A percentile compares a stretch with the other conserved stretches of the same genome.
Evolutionary conservation across 2,888 invertebrate species (phyloP).

Genomic region (Pollenia angustigena): DNA sequence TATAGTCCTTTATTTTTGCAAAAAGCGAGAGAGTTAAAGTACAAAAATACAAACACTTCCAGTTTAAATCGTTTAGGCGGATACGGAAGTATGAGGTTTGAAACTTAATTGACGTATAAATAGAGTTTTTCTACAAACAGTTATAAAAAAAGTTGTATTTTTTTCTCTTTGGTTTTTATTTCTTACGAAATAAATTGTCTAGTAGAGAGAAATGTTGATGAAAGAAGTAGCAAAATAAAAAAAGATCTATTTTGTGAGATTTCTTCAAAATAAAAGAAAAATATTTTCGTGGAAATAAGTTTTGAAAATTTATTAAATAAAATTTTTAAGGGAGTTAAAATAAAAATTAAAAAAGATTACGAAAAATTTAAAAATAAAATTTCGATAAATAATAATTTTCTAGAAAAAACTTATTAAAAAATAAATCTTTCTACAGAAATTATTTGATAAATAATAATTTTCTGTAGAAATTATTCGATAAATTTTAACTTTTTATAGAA

Average conservation of each 20-base stretch:
- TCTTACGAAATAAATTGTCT: constrained; percentile 37
- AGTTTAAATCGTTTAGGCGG: constrained; percentile 66
- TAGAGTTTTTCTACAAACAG: constrained; percentile 77
- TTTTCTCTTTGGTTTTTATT: background rate
- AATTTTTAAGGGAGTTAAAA: too few species aligned
- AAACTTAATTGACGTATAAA: constrained; percentile 82
- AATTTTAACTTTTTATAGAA: too few species aligned
- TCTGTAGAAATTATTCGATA: too few species aligned
- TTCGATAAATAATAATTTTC: too few species aligned
- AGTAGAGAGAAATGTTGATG: constrained; percentile 53
- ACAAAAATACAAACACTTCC: background rate
- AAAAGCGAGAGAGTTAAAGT: background rate
- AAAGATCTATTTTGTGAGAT: constrained; percentile 36
- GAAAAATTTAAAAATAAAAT: too few species aligned
- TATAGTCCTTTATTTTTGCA: constrained; percentile 55
- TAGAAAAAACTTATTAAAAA: too few species aligned
- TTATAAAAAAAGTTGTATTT: constrained; percentile 73
- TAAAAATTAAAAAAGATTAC: too few species aligned
- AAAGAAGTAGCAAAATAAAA: constrained; percentile 16
- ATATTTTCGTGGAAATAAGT: too few species aligned
- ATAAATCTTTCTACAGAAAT: too few species aligned
- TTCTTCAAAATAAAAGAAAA: background rate
- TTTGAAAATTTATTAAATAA: too few species aligned
- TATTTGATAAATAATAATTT: too few species aligned
- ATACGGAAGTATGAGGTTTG: constrained; percentile 71